Base-by-base conservation (phyloP, 1,140 invertebrate genomes). In the Cataglyphis hispanica region DNA sequence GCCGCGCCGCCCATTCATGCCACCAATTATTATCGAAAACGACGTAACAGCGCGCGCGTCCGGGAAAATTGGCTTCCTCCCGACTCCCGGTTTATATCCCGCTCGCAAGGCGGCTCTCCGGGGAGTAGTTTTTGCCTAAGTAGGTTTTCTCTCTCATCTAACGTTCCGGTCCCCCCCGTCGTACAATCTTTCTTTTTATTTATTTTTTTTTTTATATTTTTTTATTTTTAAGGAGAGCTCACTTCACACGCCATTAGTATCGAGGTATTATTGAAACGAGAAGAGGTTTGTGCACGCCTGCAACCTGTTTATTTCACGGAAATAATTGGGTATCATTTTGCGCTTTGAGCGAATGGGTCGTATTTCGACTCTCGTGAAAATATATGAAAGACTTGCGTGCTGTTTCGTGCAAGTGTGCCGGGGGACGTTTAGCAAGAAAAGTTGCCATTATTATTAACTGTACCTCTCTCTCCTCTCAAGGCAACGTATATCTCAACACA, bases 1-100 rank as follows among this genome's bases (percentile, higher is more conserved):
- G 40, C 74, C 86, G 84, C 77, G 63, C 76, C 84, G 86, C 87
- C 89, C 91, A 92, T 92, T 91, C 89, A 91, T 90, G 87, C 88
- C 86, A 89, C 88, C 91, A 92, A 92, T 92, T 92, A 92, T 90
- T 88, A 88, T 88, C 89, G 89, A 91, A 89, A 92, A 90, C 89
- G 89, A 90, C 86, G 85, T 89, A 87, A 91, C 86, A 63, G 85
- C 80, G 80, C 84, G 69, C 87, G 25, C 74, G 46, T 50, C 22
- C 63, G 75, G 81, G 86, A 87, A 50, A 90, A 90, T 90, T 90
- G 88, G 86, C 86, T 89, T 84, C 40, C 87, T 89, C 85, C 87
- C 87, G 66, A 67, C 46, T 86, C n/a, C n/a, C 83, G 64, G 66
- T 87, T 86, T 89, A 87, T 78, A 34, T 11, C 76, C 56, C 70